Base-by-base conservation (phyloP, 2,888 invertebrate genomes). In the Morinoia aosen region DNA sequence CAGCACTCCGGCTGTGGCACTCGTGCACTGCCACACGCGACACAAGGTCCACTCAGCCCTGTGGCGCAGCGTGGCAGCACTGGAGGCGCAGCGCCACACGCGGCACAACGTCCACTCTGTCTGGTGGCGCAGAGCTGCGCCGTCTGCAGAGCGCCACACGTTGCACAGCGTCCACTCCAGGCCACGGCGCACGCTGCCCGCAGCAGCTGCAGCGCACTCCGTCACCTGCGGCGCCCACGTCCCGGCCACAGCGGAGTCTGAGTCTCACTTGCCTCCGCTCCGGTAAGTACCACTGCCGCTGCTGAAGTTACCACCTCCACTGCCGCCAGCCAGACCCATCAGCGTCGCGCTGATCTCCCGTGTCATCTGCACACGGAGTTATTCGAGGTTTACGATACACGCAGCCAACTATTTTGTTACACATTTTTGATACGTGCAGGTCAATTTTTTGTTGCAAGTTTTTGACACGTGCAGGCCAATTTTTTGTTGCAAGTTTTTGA, bases 281-380 rank as follows among this genome's bases (percentile, higher is more conserved):
- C 48, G 48, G 48, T 48, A 48, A 48, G 48, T 48, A 61, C 61
- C 58, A 58, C 64, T 25, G 5, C 64, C 64, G 25, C 58, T 16
- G 16, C 64, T 64, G 25, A 56, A 10, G 7, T 39, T 57, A 25
- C 56, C 93, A 8, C n/a, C 25, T 14, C 57, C 58, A 58, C 93
- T 93, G 5, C 39, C 64, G 95, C 98, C 98, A 19, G 97, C 97
- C 95, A 97, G 95, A 19, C 96, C 95, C 76, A 96, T 96, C 58
- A 97, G 96, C 25, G 97, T 96, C 94, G 97, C 97, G 96, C 97
- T 97, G 93, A 97, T 97, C 96, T 97, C 97, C 58, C 57, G 95
- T 16, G 95, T 95, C 58, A 58, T 58, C 95, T 95, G 95, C 16
- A 25, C 48, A 58, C 1, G 58, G 11, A 58, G 58, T n/a, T 19